These are phyloP conservation scores for Epinotia bilunana DNA, from an alignment of 2,888 invertebrate genomes.

Conservation along the genomic window DNA sequence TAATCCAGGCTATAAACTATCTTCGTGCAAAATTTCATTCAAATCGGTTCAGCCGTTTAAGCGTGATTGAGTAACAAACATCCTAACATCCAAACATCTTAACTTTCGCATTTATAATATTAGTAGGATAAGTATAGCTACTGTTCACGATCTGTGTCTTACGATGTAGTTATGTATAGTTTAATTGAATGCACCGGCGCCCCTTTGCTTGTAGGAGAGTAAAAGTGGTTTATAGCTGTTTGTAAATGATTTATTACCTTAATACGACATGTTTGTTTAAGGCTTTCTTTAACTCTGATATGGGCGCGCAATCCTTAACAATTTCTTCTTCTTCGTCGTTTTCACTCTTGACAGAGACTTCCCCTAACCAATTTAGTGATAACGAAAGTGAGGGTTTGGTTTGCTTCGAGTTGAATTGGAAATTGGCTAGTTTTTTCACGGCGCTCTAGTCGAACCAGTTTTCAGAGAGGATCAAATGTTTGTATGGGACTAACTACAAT, in stretches of 20 bases:
- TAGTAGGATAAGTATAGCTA: not conserved
- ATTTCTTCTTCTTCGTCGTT: not conserved
- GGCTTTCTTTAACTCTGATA: slow-evolving; percentile 10
- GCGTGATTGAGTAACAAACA: too few relatives aligned
- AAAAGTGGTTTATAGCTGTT: slow-evolving; percentile 56
- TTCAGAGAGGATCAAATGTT: too few relatives aligned
- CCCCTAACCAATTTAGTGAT: not conserved
- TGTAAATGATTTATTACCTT: slow-evolving; percentile 49
- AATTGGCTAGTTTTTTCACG: too few relatives aligned
- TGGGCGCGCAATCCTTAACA: not conserved
- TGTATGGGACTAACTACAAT: too few relatives aligned
- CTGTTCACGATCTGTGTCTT: slow-evolving; percentile 23
- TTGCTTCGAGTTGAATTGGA: not conserved
- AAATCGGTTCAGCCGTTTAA: too few relatives aligned
- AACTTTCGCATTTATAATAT: too few relatives aligned
- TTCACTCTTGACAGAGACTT: too few relatives aligned
- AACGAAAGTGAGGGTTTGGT: slow-evolving; percentile 4
- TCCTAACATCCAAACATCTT: too few relatives aligned
- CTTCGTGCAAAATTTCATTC: too few relatives aligned
- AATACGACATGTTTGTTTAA: slow-evolving; percentile 41
- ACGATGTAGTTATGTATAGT: slow-evolving; percentile 43
- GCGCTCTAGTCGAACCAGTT: too few relatives aligned
- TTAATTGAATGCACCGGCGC: slow-evolving; percentile 47
- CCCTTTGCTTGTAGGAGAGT: slow-evolving; percentile 53
- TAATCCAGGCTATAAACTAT: too few relatives aligned